Evolutionary conservation across 2,888 invertebrate species (phyloP).

Genomic region (Noctuana brunneofusca): DNA sequence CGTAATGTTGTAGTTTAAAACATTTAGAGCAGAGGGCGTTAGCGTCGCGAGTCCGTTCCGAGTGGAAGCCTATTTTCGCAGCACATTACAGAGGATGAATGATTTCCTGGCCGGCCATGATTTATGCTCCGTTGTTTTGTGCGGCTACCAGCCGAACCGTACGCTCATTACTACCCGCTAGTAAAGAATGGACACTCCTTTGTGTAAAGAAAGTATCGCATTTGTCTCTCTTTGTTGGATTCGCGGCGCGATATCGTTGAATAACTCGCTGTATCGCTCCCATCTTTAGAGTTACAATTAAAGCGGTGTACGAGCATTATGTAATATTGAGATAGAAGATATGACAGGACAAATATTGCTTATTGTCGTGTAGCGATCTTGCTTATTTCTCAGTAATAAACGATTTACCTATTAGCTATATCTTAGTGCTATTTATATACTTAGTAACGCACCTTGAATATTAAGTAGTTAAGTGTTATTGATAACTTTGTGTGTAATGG

Average conservation of each 20-base stretch:
- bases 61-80: slow-evolving; percentile 80
- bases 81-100: slow-evolving; percentile 81
- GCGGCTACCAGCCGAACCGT: slow-evolving; percentile 54
- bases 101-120: slow-evolving; percentile 79
- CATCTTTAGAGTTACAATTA: slow-evolving; percentile 37
- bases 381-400: slow-evolving; percentile 2
- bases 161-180: slow-evolving; percentile 65
- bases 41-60: slow-evolving; percentile 56
- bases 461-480: not conserved
- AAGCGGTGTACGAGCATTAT: slow-evolving; percentile 29
- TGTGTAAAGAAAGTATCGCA: slow-evolving; percentile 65
- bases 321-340: slow-evolving; percentile 9
- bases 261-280: slow-evolving; percentile 33
- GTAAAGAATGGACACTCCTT: slow-evolving; percentile 74
- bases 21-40: slow-evolving; percentile 69
- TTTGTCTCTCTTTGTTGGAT: slow-evolving; percentile 72
- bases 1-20: slow-evolving; percentile 63
- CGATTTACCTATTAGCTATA: slow-evolving; percentile 1
- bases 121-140: slow-evolving; percentile 67
- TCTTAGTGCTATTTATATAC: not conserved
- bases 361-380: slow-evolving; percentile 14
- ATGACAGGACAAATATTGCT: slow-evolving; percentile 16
- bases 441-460: not conserved
- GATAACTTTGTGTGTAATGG: not conserved
- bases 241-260: slow-evolving; percentile 37